phyloP scores from a whole-genome alignment of 2,797 vertebrate genomes.

The Pantherophis vulpinus region DNA sequence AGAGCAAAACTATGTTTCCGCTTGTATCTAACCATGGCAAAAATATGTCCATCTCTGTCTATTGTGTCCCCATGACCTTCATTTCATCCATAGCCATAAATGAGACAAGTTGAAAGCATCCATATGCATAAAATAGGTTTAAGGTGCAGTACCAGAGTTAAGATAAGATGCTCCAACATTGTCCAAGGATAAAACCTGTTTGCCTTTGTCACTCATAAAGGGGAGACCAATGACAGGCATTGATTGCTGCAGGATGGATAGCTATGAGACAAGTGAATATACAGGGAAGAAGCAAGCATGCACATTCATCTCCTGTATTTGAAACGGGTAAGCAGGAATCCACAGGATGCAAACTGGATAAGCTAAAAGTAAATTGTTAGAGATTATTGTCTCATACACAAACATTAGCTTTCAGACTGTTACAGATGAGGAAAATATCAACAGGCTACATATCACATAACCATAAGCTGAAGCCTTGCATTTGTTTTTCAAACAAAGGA shows the following conservation, averaged over 20 bases:
- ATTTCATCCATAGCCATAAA: not conserved
- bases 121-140: not conserved
- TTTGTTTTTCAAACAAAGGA: constrained; percentile 25
- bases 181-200: not conserved
- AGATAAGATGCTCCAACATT: not conserved
- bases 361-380: not conserved
- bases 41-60: not conserved
- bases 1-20: not conserved
- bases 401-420: not conserved
- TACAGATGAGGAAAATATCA: not conserved
- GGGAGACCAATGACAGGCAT: not conserved
- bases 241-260: not conserved
- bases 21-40: not conserved
- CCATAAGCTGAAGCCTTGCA: not conserved
- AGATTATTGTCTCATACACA: not conserved
- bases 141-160: not conserved
- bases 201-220: not conserved
- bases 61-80: not conserved
- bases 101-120: not conserved
- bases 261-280: not conserved
- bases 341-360: not conserved
- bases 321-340: not conserved
- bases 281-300: too few species aligned
- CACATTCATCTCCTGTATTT: not conserved
- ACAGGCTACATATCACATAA: not conserved